phyloP scores from a whole-genome alignment of 2,113 vertebrate genomes.

The Oncorhynchus masou region DNA sequence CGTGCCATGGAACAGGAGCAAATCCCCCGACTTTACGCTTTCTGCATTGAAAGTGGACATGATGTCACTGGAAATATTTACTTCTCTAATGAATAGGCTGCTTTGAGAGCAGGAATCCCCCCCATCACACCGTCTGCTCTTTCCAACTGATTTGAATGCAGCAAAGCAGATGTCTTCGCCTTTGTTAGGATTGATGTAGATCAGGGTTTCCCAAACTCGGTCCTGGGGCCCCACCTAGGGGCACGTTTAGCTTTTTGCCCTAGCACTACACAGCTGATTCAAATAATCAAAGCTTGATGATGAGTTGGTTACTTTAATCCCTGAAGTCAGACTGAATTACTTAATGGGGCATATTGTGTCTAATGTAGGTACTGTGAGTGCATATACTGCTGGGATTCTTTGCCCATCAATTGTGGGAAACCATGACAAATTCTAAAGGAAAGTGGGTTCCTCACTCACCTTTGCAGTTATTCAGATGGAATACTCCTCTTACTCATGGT shows the following conservation, averaged over 20 bases:
- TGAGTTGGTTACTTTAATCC: too few species aligned
- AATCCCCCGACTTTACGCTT: conserved; percentile 35
- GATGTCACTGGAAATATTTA: conserved; percentile 65
- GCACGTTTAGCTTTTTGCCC: too few species aligned
- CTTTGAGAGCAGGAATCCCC: conserved; percentile 8
- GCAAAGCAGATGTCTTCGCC: conserved; percentile 6
- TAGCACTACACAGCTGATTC: too few species aligned
- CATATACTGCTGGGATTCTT: too few species aligned
- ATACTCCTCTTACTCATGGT: not conserved
- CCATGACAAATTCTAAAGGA: not conserved
- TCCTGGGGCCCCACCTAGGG: too few species aligned
- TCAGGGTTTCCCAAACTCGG: too few species aligned
- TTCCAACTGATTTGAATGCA: conserved; percentile 1
- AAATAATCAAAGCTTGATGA: too few species aligned
- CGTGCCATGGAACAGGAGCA: conserved; percentile 28
- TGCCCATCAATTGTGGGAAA: not conserved
- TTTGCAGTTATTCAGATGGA: too few species aligned
- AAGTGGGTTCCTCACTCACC: too few species aligned
- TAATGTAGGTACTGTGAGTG: too few species aligned
- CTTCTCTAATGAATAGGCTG: conserved; percentile 38
- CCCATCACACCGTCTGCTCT: not conserved
- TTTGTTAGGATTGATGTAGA: not conserved
- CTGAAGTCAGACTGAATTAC: not conserved
- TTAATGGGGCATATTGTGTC: not conserved
- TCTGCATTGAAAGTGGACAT: conserved; percentile 34